phyloP scores from a whole-genome alignment of 1,140 invertebrate species.

The Macrosteles quadrilineatus region DNA sequence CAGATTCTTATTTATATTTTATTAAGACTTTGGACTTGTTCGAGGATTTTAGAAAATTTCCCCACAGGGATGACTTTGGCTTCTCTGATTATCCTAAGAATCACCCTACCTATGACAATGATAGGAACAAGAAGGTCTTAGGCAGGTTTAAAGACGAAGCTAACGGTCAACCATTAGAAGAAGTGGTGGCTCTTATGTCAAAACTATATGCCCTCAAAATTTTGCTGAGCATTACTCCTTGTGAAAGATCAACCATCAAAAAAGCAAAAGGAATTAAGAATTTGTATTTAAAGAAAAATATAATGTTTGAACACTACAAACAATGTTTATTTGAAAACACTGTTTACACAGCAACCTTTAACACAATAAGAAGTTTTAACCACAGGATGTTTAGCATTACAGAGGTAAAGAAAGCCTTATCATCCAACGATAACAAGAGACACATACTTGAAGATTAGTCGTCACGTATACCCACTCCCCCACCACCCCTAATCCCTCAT shows the following conservation, averaged over 20 bases:
- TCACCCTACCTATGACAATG: conserved; percentile 29
- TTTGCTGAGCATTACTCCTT: conserved; percentile 27
- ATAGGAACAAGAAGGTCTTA: conserved; percentile 50
- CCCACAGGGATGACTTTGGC: conserved; percentile 33
- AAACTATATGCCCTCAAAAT: conserved; percentile 51
- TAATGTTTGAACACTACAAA: conserved; percentile 33
- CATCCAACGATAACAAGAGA: too few relatives aligned
- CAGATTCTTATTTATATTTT: conserved; percentile 49
- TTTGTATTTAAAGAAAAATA: conserved; percentile 35
- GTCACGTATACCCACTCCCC: too few relatives aligned
- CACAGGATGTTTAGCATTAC: too few relatives aligned
- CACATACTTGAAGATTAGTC: too few relatives aligned
- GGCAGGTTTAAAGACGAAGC: conserved; percentile 57
- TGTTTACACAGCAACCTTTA: too few relatives aligned
- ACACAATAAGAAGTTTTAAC: too few relatives aligned
- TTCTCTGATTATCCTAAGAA: conserved; percentile 37
- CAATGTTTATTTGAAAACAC: conserved; percentile 27
- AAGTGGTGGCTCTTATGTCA: conserved; percentile 50
- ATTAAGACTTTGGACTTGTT: conserved; percentile 38
- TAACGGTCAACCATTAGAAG: conserved; percentile 46
- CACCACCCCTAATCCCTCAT: too few relatives aligned
- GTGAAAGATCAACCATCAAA: conserved; percentile 32
- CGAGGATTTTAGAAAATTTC: conserved; percentile 30
- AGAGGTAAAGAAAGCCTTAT: too few relatives aligned
- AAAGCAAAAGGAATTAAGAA: conserved; percentile 43